These are phyloP conservation scores for Sarcoramphus papa DNA, from an alignment of 2,797 vertebrate genomes.

Conservation along the genomic window DNA sequence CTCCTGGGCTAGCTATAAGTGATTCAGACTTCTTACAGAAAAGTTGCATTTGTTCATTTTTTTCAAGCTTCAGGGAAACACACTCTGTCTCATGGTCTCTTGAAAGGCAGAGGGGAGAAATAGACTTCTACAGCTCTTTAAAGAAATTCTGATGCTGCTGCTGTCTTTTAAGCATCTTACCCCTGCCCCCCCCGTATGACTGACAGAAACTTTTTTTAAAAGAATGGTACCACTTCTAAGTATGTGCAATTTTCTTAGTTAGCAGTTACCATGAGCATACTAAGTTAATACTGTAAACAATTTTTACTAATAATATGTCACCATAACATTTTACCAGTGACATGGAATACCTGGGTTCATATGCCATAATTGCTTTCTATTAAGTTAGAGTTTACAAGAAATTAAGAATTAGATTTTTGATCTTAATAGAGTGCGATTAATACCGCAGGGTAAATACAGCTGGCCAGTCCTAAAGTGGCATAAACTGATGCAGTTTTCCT, in stretches of 20 bases:
- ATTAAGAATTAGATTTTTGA: background rate
- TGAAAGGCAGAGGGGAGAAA: conserved; percentile 25
- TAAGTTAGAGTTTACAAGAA: background rate
- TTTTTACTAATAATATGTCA: background rate
- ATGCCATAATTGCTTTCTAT: background rate
- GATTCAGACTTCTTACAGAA: conserved; percentile 70
- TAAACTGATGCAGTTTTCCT: background rate
- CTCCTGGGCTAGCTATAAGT: conserved; percentile 75
- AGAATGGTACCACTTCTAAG: background rate
- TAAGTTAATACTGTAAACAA: background rate
- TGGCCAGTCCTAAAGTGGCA: background rate
- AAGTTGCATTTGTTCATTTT: conserved; percentile 54
- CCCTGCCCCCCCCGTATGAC: background rate
- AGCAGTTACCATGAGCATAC: background rate
- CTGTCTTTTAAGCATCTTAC: background rate
- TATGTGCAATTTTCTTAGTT: background rate
- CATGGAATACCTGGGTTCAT: background rate
- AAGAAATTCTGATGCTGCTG: background rate
- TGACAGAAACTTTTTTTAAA: conserved; percentile 1
- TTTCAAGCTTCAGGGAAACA: conserved; percentile 35
- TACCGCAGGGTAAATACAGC: background rate
- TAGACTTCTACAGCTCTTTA: background rate
- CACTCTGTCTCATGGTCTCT: background rate
- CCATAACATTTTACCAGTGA: background rate
- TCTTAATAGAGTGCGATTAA: background rate